Evolutionary conservation across 2,888 invertebrate species (phyloP), one percentile per base, ranked within the genome.

Genomic region (Biston betularia): DNA sequence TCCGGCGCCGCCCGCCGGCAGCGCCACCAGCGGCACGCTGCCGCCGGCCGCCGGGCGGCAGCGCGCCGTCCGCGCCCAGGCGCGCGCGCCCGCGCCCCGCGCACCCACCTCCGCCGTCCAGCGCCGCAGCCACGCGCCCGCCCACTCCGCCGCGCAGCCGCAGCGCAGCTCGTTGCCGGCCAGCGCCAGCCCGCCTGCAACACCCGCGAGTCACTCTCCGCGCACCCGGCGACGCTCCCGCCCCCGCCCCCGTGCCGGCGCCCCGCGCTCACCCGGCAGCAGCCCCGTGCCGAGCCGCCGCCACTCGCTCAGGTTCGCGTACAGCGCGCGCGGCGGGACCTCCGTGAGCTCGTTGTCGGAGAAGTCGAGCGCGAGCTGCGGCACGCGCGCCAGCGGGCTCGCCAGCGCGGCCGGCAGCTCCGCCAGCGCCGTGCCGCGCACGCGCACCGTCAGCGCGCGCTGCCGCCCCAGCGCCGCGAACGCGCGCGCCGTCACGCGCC

Each of bases 61-160:
- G 54, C 46, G 50, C 14, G 48, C 38, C 11, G 48, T 45, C 11
- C 48, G 70, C 54, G 46, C 64, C 71, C 42, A 68, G 69, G 9
- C 84, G 45, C 87, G 82, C 76, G 77, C 88, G 84, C 60, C 64
- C 35, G 61, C 66, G 85, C 65, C 77, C 65, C 97, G 82, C 44
- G 97, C 97, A 89, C 71, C 97, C 89, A 78, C 97, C 90, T 98
- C 98, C 96, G 81, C 97, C 95, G 63, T 96, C 98, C 98, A 98
- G 64, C 98, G 94, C 49, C 97, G 94, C 77, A 97, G 90, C 98
- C 98, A 98, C 75, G 97, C 96, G 45, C 97, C 97, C 75, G 97
- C 93, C 97, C 98, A 98, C 53, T 97, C 96, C 71, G 97, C 94
- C 50, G 96, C 96, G 84, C 98, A 98, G 68, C 97, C 97, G 85